Percentiles rank a stretch among this genome's conserved stretches.
These are phyloP conservation scores for Climacteris rufus DNA, from an alignment of 2,113 vertebrate species.

Conservation along the genomic window DNA sequence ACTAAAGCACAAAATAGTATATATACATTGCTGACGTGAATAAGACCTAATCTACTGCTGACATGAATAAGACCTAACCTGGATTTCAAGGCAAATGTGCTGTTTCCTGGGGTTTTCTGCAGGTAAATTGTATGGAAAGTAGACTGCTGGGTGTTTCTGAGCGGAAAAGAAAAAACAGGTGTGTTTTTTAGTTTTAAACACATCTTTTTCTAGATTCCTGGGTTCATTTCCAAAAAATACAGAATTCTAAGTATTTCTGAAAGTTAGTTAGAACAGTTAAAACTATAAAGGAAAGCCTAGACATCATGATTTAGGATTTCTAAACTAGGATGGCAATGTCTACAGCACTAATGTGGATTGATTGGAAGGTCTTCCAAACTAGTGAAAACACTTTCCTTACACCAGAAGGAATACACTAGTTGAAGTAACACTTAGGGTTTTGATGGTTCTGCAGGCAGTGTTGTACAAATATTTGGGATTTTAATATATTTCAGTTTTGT, in stretches of 20 bases:
- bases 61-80: too few relatives aligned
- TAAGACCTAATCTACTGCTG: too few relatives aligned
- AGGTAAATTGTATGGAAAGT: neutral
- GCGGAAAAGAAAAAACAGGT: neutral
- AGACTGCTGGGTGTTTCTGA: neutral
- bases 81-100: neutral
- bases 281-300: neutral
- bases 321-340: neutral
- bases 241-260: neutral
- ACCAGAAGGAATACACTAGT: neutral
- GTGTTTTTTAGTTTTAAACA: neutral
- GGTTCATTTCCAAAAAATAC: neutral
- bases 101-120: neutral
- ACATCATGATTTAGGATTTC: neutral
- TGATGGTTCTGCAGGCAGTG: neutral
- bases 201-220: neutral
- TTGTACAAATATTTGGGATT: neutral
- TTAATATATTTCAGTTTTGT: neutral
- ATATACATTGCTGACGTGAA: neutral
- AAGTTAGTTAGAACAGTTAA: neutral
- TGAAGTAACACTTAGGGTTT: neutral
- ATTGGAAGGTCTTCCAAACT: neutral
- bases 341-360: neutral
- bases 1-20: neutral
- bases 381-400: neutral